These are phyloP conservation scores for zebrafish (Danio rerio) DNA, from an alignment of 2,113 vertebrate genomes.

Conservation along the genomic window GRCz12tu NC_133184.1:41728501-41729000, in stretches of 20 bases:
- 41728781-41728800: slow-evolving; percentile 10
- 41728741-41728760: slow-evolving; percentile 17
- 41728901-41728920: neutral
- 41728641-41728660: slow-evolving; percentile 46
- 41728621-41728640: slow-evolving; percentile 56
- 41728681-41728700: slow-evolving; percentile 39
- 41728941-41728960: neutral
- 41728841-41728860: neutral
- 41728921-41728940: neutral
- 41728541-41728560: slow-evolving; percentile 57
- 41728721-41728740: neutral
- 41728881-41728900: neutral
- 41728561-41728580: slow-evolving; percentile 51
- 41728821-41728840: neutral
- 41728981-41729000: neutral
- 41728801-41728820: neutral
- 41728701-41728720: slow-evolving; percentile 4
- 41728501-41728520: slow-evolving; percentile 50
- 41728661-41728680: slow-evolving; percentile 26
- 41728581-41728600: slow-evolving; percentile 47
- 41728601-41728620: slow-evolving; percentile 58
- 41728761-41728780: neutral
- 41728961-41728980: neutral
- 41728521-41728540: slow-evolving; percentile 56
- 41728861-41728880: neutral